Base-by-base conservation (phyloP, 1,140 invertebrate genomes). In the Ylistrum balloti region DNA sequence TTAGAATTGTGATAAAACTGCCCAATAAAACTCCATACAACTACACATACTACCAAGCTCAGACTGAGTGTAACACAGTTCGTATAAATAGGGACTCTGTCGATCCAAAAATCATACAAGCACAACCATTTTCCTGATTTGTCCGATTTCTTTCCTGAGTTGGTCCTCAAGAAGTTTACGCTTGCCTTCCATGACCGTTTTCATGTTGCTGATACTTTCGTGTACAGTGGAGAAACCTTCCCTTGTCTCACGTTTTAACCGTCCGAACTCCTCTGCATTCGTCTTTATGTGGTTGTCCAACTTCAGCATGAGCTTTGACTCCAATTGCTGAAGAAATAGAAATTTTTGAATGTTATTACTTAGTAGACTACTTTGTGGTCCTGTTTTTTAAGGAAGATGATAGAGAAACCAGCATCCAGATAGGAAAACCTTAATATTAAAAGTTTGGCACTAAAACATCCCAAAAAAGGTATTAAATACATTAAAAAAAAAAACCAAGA, bases 201-300 rank as follows among this genome's bases (percentile, higher is more conserved):
- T 96, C 94, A 96, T 95, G 90, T 96, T 96, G 87, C 91, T 95
- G 41, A 96, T 96, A 88, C 95, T 95, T 38, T 96, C 96, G 87
- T 96, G 96, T 32, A 96, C 95, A 9, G 95, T 95, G 15, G 94
- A 91, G 91, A 96, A 96, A 5, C 95, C 96, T 87, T 96, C 95
- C 13, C 95, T 89, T 33, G 92, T 94, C 88, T 96, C 96, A 22
- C 93, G 90, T 90, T 96, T 96, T 90, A 96, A 91, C 85, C 94
- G 93, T 9, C 88, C 88, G 33, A 95, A 94, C 56, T 96, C 95
- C 15, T 96, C 95, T n/a, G 93, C 86, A 85, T 95, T 94, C 33
- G 90, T 90, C 0, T 91, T 92, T 15, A 95, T 91, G 38, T 87
- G 91, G 20, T 88, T 87, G 20, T 96, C 95, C 48, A 96, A 86